These are phyloP conservation scores for Protosalanx chinensis DNA, from an alignment of 2,797 vertebrate species.

Conservation along the genomic window DNA sequence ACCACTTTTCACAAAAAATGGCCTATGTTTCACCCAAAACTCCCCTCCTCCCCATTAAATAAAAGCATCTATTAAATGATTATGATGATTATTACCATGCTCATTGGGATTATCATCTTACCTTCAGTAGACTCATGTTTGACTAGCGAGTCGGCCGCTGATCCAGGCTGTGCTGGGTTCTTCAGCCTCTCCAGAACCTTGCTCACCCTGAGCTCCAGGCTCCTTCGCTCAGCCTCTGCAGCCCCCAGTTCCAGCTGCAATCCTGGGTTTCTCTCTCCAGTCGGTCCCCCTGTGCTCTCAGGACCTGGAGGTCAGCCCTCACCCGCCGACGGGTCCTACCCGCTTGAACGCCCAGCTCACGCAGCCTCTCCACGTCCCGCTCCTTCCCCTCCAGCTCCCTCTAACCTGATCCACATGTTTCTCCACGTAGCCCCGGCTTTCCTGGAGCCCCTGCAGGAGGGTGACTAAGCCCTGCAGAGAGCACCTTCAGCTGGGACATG, in stretches of 20 bases:
- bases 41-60: too few relatives aligned
- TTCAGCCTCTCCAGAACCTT: constrained; percentile 33
- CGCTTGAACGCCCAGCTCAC: constrained; percentile 24
- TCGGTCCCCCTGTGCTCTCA: constrained; percentile 45
- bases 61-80: not conserved
- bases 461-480: constrained; percentile 47
- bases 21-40: too few relatives aligned
- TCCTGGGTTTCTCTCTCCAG: constrained; percentile 40
- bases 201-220: constrained; percentile 27
- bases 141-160: not conserved
- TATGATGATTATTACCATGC: not conserved
- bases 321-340: constrained; percentile 47
- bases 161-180: constrained; percentile 17
- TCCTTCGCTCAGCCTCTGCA: constrained; percentile 30
- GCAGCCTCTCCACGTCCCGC: constrained; percentile 36
- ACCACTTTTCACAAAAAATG: too few relatives aligned
- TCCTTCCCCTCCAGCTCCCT: constrained; percentile 31
- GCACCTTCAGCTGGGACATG: constrained; percentile 41
- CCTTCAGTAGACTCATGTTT: constrained; percentile 36
- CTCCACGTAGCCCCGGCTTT: constrained; percentile 35
- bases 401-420: constrained; percentile 28
- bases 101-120: constrained; percentile 12
- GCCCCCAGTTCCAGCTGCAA: constrained; percentile 40
- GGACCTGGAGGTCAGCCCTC: constrained; percentile 53
- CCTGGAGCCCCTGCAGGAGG: constrained; percentile 45